phyloP scores from a whole-genome alignment of 2,888 invertebrate species.

The Drosophila maculinotata region DNA sequence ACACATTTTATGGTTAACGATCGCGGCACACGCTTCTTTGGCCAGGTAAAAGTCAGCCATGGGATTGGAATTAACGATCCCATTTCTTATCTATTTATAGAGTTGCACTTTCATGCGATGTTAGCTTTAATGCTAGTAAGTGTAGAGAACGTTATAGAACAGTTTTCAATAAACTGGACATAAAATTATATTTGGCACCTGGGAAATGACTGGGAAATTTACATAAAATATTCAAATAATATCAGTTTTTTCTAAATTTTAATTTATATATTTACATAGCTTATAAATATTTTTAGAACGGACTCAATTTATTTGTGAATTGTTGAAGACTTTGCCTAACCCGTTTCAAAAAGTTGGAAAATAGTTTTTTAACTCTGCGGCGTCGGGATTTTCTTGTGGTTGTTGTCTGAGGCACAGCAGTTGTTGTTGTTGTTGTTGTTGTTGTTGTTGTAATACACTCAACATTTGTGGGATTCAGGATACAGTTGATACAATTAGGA shows the following conservation, averaged over 20 bases:
- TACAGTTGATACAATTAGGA: constrained; percentile 32
- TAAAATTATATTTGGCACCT: no score
- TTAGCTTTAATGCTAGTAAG: background rate
- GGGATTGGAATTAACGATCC: constrained; percentile 36
- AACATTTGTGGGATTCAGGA: constrained; percentile 14
- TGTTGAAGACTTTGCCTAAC: background rate
- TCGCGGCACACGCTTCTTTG: constrained; percentile 56
- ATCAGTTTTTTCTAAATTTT: background rate
- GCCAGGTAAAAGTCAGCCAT: constrained; percentile 30
- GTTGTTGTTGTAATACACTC: constrained; percentile 26
- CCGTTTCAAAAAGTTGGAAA: background rate
- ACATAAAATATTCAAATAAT: no score
- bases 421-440: background rate
- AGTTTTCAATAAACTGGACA: background rate
- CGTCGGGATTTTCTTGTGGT: constrained; percentile 8
- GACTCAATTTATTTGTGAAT: constrained; percentile 16
- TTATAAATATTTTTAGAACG: background rate
- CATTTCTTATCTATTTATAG: constrained; percentile 27
- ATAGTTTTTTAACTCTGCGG: background rate
- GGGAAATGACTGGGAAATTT: no score
- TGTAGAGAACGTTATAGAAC: background rate
- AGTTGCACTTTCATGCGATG: constrained; percentile 13
- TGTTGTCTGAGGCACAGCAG: constrained; percentile 2
- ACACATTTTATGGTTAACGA: constrained; percentile 44
- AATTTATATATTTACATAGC: background rate